Conservation (phyloP, 2,113 vertebrate genomes). For the Myrmecophaga tridactyla region DNA sequence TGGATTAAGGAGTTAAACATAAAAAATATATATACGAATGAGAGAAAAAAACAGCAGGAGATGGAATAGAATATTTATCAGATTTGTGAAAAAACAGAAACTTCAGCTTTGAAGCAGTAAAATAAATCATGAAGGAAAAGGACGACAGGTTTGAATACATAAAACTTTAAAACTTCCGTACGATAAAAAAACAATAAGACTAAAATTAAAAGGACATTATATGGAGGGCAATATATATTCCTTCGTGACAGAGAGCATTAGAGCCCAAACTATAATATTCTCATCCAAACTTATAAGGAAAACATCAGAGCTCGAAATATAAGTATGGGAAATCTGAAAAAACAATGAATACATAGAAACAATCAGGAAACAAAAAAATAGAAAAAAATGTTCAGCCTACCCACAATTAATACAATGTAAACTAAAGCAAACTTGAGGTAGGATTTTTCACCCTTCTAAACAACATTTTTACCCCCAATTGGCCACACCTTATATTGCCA, state of each 20-base stretch:
- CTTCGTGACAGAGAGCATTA: not conserved
- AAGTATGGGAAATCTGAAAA: not conserved
- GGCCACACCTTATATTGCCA: rapidly evolving
- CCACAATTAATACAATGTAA: not conserved
- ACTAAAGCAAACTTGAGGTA: not conserved
- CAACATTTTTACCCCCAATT: not conserved
- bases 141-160: conserved; percentile 72
- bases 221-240: conserved; percentile 48
- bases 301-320: conserved; percentile 47
- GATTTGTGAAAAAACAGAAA: conserved; percentile 57
- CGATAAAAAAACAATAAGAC: conserved; percentile 44
- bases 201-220: conserved; percentile 61
- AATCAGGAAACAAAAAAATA: not conserved
- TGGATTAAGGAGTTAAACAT: conserved; percentile 47
- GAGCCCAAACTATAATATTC: not conserved
- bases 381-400: not conserved
- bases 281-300: conserved; percentile 37
- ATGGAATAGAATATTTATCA: conserved; percentile 73
- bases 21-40: not conserved
- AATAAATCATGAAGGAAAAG: conserved; percentile 73
- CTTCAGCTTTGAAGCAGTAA: conserved; percentile 61
- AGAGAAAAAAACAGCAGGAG: conserved; percentile 49
- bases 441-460: not conserved
- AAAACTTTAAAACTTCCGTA: conserved; percentile 64
- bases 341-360: not conserved